Conservation (phyloP, 2,888 invertebrate species). For the Ochropleura leucogaster region DNA sequence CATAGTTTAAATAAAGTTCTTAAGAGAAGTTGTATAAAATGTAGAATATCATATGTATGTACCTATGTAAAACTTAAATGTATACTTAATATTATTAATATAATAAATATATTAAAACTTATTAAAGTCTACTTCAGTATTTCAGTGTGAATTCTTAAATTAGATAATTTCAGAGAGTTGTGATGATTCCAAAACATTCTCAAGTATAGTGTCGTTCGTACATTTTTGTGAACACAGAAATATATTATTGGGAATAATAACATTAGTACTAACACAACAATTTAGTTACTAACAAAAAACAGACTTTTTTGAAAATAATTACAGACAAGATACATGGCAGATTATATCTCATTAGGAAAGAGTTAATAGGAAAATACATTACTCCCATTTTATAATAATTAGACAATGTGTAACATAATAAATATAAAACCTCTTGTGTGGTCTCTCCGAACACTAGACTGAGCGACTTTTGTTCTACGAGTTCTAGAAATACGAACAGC, state of each 20-base stretch:
- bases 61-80: slow-evolving; percentile 15
- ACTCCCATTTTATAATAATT: background rate
- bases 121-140: slow-evolving; percentile 1
- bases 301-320: slow-evolving; percentile 28
- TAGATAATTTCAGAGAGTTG: background rate
- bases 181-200: slow-evolving; percentile 31
- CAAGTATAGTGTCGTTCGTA: slow-evolving; percentile 35
- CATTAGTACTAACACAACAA: slow-evolving; percentile 57
- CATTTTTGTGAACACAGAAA: slow-evolving; percentile 35
- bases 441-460: too few relatives aligned
- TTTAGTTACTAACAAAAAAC: slow-evolving; percentile 48
- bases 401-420: too few relatives aligned
- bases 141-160: background rate
- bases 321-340: background rate
- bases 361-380: background rate
- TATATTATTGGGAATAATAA: slow-evolving; percentile 47
- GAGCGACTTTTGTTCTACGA: too few relatives aligned
- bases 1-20: slow-evolving; percentile 20
- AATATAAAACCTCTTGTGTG: too few relatives aligned
- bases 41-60: slow-evolving; percentile 9
- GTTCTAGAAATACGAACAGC: too few relatives aligned
- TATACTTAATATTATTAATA: slow-evolving; percentile 15
- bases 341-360: background rate
- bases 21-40: background rate
- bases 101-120: background rate